A percentile compares a stretch with the other conserved stretches of the same genome.
These are phyloP conservation scores for Oryzias celebensis DNA, from an alignment of 2,113 vertebrate species.

Conservation along the genomic window DNA sequence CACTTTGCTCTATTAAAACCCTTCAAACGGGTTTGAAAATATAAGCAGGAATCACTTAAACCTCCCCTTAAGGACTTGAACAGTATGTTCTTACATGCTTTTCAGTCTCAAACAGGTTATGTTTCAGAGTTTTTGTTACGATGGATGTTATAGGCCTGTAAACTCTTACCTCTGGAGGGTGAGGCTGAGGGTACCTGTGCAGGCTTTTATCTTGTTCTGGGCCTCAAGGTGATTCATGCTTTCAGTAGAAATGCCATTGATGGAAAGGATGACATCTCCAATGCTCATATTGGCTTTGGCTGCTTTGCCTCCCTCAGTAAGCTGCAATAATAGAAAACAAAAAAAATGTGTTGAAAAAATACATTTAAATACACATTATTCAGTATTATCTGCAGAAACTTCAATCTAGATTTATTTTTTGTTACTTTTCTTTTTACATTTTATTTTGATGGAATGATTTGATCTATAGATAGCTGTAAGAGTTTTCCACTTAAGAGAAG, in stretches of 20 bases:
- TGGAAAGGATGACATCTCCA: slow-evolving; percentile 91
- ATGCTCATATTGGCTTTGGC: slow-evolving; percentile 85
- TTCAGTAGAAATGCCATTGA: slow-evolving; percentile 88
- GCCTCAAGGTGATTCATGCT: slow-evolving; percentile 97
- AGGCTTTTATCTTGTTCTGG: slow-evolving; percentile 97
- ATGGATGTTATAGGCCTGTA: background rate
- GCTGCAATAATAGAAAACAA: slow-evolving; percentile 75
- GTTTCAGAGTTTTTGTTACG: background rate
- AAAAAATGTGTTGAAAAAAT: slow-evolving; percentile 2
- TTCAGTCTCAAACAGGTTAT: slow-evolving; percentile 4
- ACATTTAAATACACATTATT: background rate
- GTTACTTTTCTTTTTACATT: background rate
- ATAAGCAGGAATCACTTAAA: background rate
- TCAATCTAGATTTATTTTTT: background rate
- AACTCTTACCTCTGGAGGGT: slow-evolving; percentile 88
- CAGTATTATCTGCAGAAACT: background rate
- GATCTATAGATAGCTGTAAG: too few species aligned
- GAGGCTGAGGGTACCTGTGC: slow-evolving; percentile 85
- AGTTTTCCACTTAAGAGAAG: slow-evolving; percentile 1
- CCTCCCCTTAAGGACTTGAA: background rate
- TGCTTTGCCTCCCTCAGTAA: slow-evolving; percentile 93
- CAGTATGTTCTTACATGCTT: background rate
- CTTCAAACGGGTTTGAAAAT: slow-evolving; percentile 6
- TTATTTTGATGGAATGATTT: background rate
- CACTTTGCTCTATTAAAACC: background rate